These are phyloP conservation scores for Melanotaenia trifasciata DNA, from an alignment of 2,797 vertebrate genomes.

Conservation along the genomic window DNA sequence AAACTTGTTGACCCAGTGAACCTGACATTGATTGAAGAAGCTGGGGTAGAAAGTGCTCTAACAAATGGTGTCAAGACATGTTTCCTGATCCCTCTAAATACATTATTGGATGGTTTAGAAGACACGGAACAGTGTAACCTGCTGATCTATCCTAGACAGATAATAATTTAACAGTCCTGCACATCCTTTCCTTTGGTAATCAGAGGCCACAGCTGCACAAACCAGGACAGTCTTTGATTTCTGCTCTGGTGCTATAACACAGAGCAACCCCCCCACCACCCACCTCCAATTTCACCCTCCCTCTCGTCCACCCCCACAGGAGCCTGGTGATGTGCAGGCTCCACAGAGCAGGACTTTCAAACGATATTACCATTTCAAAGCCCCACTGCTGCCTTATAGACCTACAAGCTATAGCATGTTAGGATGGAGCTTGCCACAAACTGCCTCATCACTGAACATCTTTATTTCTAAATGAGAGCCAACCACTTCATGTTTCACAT, in stretches of 20 bases:
- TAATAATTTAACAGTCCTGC: slow-evolving; percentile 4
- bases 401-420: slow-evolving; percentile 54
- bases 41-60: not conserved
- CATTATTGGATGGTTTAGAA: slow-evolving; percentile 1
- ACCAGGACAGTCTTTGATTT: slow-evolving; percentile 38
- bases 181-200: slow-evolving; percentile 5
- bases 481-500: not conserved
- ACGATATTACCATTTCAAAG: slow-evolving; percentile 77
- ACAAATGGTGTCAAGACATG: not conserved
- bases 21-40: not conserved
- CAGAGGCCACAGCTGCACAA: slow-evolving; percentile 14
- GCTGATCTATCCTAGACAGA: not conserved
- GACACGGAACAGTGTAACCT: not conserved
- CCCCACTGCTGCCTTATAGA: slow-evolving; percentile 50
- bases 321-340: slow-evolving; percentile 71
- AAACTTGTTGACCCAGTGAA: not conserved
- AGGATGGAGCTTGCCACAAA: slow-evolving; percentile 39
- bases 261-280: not conserved
- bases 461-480: slow-evolving; percentile 30
- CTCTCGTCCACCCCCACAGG: slow-evolving; percentile 58
- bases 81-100: slow-evolving; percentile 3
- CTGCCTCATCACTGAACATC: slow-evolving; percentile 30
- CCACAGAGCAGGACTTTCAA: slow-evolving; percentile 71
- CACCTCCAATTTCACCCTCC: not conserved
- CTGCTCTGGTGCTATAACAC: slow-evolving; percentile 69